A percentile compares a stretch with the other conserved stretches of the same genome.
Conservation (phyloP, 2,797 vertebrate species). For the Somateria mollissima region DNA sequence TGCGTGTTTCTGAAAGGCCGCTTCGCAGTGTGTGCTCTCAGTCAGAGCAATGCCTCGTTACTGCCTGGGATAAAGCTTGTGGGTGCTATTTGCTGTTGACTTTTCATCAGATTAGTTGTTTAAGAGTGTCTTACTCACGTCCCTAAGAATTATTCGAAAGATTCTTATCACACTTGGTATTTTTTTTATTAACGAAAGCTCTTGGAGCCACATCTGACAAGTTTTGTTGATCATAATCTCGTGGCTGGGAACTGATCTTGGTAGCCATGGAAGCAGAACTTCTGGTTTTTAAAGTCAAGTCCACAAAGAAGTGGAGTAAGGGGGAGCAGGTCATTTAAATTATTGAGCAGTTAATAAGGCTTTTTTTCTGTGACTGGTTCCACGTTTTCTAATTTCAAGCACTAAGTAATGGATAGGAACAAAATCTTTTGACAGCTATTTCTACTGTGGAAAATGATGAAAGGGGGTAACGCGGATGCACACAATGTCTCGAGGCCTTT, state of each 20-base stretch:
- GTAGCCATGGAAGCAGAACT: constrained; percentile 60
- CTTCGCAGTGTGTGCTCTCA: not conserved
- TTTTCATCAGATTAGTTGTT: not conserved
- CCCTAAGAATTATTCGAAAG: not conserved
- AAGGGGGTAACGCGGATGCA: not conserved
- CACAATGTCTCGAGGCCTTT: not conserved
- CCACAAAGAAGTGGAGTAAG: not conserved
- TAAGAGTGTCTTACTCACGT: not conserved
- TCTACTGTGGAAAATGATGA: not conserved
- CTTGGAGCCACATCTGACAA: constrained; percentile 54
- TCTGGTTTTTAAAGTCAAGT: constrained; percentile 5
- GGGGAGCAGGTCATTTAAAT: constrained; percentile 28
- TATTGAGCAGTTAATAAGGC: constrained; percentile 19
- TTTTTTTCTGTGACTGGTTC: constrained; percentile 16
- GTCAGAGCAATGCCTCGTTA: not conserved
- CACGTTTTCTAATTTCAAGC: not conserved
- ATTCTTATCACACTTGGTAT: not conserved
- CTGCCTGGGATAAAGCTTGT: not conserved
- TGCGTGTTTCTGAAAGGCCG: not conserved
- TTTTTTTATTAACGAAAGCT: constrained; percentile 16
- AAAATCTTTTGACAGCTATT: not conserved
- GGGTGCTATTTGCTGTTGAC: not conserved
- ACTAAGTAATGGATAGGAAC: constrained; percentile 31
- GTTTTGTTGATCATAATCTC: constrained; percentile 67
- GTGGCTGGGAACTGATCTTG: constrained; percentile 37